Percentiles rank a stretch among this genome's conserved stretches.
These are phyloP conservation scores for Hyaena hyaena DNA, from an alignment of 2,113 vertebrate genomes.

Conservation along the genomic window DNA sequence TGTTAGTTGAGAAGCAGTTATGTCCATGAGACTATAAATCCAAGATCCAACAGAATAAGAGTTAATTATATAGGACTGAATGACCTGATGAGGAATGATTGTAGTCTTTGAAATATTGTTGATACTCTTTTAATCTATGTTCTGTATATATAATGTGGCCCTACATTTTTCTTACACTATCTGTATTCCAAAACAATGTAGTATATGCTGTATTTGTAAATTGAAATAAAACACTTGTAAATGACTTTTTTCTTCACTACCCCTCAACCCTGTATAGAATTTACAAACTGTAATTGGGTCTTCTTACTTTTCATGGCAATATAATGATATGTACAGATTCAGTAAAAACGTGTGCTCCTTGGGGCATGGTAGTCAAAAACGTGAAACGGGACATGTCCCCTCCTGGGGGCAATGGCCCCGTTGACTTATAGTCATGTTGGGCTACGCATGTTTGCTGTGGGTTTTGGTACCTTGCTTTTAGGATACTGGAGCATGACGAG, in stretches of 20 bases:
- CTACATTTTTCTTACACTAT: neutral
- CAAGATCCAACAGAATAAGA: neutral
- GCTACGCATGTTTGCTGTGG: neutral
- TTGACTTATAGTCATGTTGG: neutral
- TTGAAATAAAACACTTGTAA: slow-evolving; percentile 16
- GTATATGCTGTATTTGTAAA: neutral
- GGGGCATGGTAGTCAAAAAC: neutral
- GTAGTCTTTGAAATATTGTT: neutral
- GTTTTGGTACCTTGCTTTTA: neutral
- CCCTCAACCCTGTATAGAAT: neutral
- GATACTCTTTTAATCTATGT: neutral
- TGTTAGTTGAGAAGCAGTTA: neutral
- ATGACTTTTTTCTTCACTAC: neutral
- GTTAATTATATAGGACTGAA: neutral
- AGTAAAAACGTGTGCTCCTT: neutral
- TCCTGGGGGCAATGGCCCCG: neutral
- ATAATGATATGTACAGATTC: neutral
- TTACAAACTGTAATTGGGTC: neutral
- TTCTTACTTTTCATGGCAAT: neutral
- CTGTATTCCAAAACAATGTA: neutral
- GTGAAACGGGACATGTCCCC: neutral
- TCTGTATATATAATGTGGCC: neutral
- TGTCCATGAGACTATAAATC: neutral
- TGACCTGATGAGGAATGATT: neutral
- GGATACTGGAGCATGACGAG: neutral